These are phyloP conservation scores for Eristalinus aeneus DNA, from an alignment of 2,888 invertebrate genomes.

Conservation along the genomic window DNA sequence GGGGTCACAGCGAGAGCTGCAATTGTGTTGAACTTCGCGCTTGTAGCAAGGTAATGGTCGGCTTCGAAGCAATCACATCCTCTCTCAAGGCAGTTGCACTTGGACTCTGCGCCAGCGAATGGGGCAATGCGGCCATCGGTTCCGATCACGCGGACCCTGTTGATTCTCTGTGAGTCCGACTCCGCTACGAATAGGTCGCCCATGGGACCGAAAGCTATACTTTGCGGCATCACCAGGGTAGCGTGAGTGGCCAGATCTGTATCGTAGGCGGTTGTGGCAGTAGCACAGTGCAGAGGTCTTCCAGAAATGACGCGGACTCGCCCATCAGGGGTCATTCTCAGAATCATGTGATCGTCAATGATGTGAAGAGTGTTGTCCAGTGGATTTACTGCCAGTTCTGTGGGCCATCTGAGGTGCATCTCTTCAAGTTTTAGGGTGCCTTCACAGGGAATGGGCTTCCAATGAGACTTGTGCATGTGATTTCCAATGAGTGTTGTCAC, in stretches of 20 bases:
- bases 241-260: constrained; percentile 95
- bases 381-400: constrained; percentile 96
- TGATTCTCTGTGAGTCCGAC: constrained; percentile 96
- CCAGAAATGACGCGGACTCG: constrained; percentile 96
- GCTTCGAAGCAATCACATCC: constrained; percentile 96
- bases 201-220: constrained; percentile 95
- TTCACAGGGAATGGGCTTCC: constrained; percentile 96
- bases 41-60: constrained; percentile 94
- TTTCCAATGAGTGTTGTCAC: constrained; percentile 96
- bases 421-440: constrained; percentile 95
- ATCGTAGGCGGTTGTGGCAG: constrained; percentile 89
- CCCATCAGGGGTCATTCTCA: constrained; percentile 95
- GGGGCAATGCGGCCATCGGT: constrained; percentile 96
- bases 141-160: constrained; percentile 93
- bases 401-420: constrained; percentile 97
- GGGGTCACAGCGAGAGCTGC: constrained; percentile 96
- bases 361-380: constrained; percentile 96
- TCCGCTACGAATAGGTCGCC: constrained; percentile 97
- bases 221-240: constrained; percentile 95
- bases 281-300: constrained; percentile 94
- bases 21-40: constrained; percentile 96
- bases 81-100: constrained; percentile 94
- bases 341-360: constrained; percentile 97
- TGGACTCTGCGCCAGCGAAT: constrained; percentile 97
- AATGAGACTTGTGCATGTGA: constrained; percentile 95